Evolutionary conservation across 2,888 invertebrate species (phyloP).

Genomic region (Nipponacmea schrenckii): DNA sequence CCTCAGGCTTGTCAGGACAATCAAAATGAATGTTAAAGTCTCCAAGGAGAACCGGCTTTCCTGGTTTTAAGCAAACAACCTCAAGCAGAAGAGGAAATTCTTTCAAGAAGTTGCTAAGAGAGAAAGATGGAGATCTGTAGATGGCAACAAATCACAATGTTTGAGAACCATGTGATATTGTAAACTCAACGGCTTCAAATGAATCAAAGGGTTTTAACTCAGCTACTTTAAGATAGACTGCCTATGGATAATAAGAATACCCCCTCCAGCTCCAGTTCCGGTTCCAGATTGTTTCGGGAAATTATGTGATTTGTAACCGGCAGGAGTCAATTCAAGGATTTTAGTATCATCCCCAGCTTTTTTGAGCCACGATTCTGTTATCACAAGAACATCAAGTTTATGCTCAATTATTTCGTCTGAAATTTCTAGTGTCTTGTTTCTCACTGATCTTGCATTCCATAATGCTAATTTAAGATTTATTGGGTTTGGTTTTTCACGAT

Average conservation of each 20-base stretch:
- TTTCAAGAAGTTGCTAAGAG: neutral
- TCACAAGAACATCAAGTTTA: neutral
- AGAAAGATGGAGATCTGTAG: neutral
- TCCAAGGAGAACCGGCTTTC: neutral
- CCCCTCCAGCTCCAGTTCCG: too few species aligned
- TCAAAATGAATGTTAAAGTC: neutral
- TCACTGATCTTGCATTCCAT: neutral
- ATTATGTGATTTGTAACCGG: too few species aligned
- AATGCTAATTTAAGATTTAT: neutral
- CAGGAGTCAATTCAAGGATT: too few species aligned
- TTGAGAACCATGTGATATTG: neutral
- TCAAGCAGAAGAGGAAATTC: neutral
- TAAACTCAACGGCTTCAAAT: neutral
- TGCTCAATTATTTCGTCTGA: neutral
- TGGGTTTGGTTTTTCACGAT: too few species aligned
- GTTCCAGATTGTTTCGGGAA: too few species aligned
- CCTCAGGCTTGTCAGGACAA: neutral
- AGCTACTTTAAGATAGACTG: too few species aligned
- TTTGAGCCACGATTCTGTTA: too few species aligned
- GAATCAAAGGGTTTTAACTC: neutral
- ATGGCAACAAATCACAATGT: too few species aligned
- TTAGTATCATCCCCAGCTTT: too few species aligned
- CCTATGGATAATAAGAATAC: neutral
- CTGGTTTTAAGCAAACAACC: neutral
- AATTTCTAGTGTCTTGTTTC: too few species aligned